Evolutionary conservation across 2,888 invertebrate genomes (phyloP), one percentile per base, ranked within the genome.

Genomic region (Perizoma affinitatum): DNA sequence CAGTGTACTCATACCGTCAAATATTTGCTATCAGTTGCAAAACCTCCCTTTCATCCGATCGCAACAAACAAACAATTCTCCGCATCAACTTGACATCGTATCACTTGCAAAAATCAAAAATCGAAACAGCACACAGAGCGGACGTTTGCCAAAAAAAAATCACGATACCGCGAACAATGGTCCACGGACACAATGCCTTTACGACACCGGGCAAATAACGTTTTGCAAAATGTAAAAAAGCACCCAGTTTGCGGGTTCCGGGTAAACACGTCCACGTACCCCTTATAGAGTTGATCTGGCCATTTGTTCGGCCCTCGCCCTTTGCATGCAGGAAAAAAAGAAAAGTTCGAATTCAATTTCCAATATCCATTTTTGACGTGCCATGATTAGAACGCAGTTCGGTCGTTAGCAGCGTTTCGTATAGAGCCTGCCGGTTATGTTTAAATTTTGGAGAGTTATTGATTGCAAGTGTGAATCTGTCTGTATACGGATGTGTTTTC

Each of bases 291-390:
- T 90, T 86, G 90, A 91, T 90, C 91, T 90, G 90, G 88, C 89
- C 86, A 91, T 90, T 90, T 87, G 86, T 83, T 84, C 83, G 75
- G 79, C 88, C 85, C 86, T 83, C 83, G 83, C 87, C 88, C 86
- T 87, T 88, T 86, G 79, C 73, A 75, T 80, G 77, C 70, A 69
- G 74, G 22, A 22, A 83, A 87, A 87, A 84, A 87, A 82, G 84
- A 79, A 82, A 84, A 80, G 64, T 73, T 78, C 79, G 84, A 86
- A 90, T 91, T 90, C 88, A 90, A 91, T 91, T 91, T 90, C 76
- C 88, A 84, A 90, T 91, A 91, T 91, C 88, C 90, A 91, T 87
- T 91, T 91, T 88, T 92, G 92, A 92, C 92, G 85, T 86, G 83
- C 80, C 87, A 82, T 91, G 92, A 92, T 92, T 92, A 91, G 90